Evolutionary conservation across 2,797 vertebrate species (phyloP), one percentile per base, ranked within the genome.

Genomic region (Melanotaenia parkinsoni): DNA sequence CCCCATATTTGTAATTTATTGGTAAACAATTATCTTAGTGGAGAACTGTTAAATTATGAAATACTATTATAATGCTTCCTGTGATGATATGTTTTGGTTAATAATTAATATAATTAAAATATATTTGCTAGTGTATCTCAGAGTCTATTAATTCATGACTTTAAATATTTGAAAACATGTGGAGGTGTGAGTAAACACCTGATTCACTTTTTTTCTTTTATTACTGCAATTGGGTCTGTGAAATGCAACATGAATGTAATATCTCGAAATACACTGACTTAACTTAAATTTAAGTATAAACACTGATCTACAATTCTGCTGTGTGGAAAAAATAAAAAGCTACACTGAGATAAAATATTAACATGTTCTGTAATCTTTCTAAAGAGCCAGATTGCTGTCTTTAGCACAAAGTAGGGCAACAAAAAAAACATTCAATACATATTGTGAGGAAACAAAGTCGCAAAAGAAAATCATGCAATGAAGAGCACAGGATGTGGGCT

Each of bases 401-500:
- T 86, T 70, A 81, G 67, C 57, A 65, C 59, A 72, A 51, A 80
- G 68, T 83, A 75, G 71, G 79, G 61, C 53, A 40, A 69, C 72
- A 40, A 40, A 43, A 43, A 16, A 45, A 45, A 28, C 67, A 63
- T 83, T 72, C 65, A 75, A 80, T 70, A 61, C 60, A 82, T 82
- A 87, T 87, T 75, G 76, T 40, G 70, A 60, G 57, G 61, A 80
- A 86, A 89, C 84, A 77, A 87, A 75, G 83, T 85, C 69, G 65
- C 38, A 56, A 76, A 5, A 56, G 58, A 54, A 82, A 86, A 89
- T 58, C 70, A 79, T 82, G 88, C 86, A 85, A 84, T 85, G 89
- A 93, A 81, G 77, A 85, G 82, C 88, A 69, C 84, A 70, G 89
- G 89, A 88, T 85, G 91, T 85, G 84, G 88, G 91, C 93, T 95